These are phyloP conservation scores for Heteronetta atricapilla DNA, from an alignment of 2,113 vertebrate genomes.

Conservation along the genomic window DNA sequence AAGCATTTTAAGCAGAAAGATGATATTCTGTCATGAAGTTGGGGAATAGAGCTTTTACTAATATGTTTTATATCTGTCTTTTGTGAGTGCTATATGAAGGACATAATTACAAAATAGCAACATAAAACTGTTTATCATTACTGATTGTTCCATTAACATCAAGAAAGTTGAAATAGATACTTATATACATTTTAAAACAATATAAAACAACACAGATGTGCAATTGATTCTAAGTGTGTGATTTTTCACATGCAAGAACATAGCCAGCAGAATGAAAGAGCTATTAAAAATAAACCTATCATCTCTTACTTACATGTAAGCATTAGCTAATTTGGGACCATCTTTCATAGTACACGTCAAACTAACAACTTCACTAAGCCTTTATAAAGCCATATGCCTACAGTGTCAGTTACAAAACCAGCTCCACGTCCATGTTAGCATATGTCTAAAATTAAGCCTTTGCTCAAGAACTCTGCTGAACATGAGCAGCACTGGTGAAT, in stretches of 20 bases:
- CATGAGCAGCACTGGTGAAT: fast-evolving
- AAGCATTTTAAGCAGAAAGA: slow-evolving; percentile 22
- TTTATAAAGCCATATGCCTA: background rate
- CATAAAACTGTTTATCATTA: background rate
- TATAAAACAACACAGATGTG: background rate
- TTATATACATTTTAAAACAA: slow-evolving; percentile 16
- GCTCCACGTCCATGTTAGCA: background rate
- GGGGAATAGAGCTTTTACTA: background rate
- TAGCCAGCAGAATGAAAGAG: background rate
- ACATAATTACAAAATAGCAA: slow-evolving; percentile 22
- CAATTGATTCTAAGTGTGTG: background rate
- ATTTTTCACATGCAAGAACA: background rate
- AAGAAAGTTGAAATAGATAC: background rate
- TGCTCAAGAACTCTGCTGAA: background rate
- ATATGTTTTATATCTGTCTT: background rate
- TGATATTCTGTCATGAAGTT: background rate
- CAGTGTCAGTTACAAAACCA: background rate
- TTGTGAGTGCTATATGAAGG: background rate
- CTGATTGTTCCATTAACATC: background rate
- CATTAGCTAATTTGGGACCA: background rate
- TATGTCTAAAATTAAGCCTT: background rate
- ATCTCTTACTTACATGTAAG: background rate
- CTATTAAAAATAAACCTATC: background rate
- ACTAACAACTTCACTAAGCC: background rate
- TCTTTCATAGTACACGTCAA: background rate